These are phyloP conservation scores for Zaprionus taronus DNA, from an alignment of 1,140 invertebrate species.

Conservation along the genomic window DNA sequence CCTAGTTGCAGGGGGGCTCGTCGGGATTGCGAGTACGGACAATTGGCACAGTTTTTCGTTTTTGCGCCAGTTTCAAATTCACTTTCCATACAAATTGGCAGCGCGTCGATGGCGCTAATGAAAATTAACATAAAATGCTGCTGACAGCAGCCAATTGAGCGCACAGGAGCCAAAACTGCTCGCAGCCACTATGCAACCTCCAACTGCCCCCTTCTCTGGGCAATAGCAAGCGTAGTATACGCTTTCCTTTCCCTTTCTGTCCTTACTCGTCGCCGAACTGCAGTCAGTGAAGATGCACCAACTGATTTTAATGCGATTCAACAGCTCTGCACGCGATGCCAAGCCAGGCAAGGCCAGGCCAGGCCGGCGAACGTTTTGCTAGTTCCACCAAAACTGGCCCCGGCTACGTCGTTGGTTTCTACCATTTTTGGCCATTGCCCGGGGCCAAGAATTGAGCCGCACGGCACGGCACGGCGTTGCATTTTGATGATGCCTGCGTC, in stretches of 20 bases:
- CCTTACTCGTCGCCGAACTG: conserved; percentile 58
- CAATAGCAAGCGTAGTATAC: too few relatives aligned
- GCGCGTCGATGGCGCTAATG: conserved; percentile 75
- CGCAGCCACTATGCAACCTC: background rate
- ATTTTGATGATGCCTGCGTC: conserved; percentile 73
- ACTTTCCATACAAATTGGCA: conserved; percentile 82
- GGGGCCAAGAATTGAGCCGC: conserved; percentile 53
- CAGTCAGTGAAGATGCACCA: conserved; percentile 81
- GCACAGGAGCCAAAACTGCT: conserved; percentile 50
- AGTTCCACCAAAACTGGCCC: conserved; percentile 55
- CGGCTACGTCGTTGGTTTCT: conserved; percentile 16
- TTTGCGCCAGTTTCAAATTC: conserved; percentile 69
- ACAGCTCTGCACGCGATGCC: conserved; percentile 77
- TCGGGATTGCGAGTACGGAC: conserved; percentile 41
- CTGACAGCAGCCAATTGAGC: conserved; percentile 81
- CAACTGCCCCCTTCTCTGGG: background rate
- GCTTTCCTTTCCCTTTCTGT: background rate
- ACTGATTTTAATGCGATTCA: conserved; percentile 83
- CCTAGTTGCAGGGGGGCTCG: background rate
- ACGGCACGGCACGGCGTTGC: conserved; percentile 59
- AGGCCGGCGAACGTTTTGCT: conserved; percentile 72
- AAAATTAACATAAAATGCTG: conserved; percentile 83
- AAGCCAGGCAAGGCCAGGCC: conserved; percentile 41
- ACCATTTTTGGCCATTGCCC: conserved; percentile 57
- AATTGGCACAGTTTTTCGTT: conserved; percentile 69